Percentiles rank a stretch among this genome's conserved stretches.
These are phyloP conservation scores for Micromussa lordhowensis DNA, from an alignment of 92 coral and sea anemone genomes.

Conservation along the genomic window DNA sequence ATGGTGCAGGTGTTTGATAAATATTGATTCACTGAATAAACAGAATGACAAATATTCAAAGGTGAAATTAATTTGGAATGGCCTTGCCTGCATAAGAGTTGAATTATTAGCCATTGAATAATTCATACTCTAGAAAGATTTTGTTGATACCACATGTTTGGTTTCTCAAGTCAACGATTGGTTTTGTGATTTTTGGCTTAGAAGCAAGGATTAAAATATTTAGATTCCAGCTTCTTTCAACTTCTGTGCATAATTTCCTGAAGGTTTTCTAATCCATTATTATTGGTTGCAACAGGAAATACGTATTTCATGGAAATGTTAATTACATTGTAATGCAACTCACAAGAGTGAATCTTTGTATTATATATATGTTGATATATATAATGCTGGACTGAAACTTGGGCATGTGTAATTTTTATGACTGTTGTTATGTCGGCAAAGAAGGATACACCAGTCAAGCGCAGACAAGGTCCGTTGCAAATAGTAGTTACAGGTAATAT, in stretches of 20 bases:
- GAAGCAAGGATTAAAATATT: slow-evolving; percentile 9
- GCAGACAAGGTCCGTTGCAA: slow-evolving; percentile 4
- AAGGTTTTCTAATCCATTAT: neutral
- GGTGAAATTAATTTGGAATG: slow-evolving; percentile 2
- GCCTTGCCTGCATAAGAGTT: neutral
- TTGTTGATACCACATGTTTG: slow-evolving; percentile 14
- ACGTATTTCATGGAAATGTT: too few species aligned
- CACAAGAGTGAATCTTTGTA: neutral
- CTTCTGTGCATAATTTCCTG: neutral
- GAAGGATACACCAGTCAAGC: slow-evolving; percentile 8
- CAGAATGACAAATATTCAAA: neutral
- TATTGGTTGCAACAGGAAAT: neutral
- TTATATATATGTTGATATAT: too few species aligned
- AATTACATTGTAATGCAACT: neutral
- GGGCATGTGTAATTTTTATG: neutral
- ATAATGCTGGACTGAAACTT: neutral
- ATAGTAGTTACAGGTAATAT: neutral
- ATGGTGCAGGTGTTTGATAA: neutral
- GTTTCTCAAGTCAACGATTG: slow-evolving; percentile 8
- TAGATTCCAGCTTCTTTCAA: slow-evolving; percentile 9
- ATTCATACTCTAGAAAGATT: slow-evolving; percentile 27
- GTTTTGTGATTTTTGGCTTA: slow-evolving; percentile 21
- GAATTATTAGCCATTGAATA: neutral
- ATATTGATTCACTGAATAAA: neutral
- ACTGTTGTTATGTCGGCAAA: slow-evolving; percentile 15